These are phyloP conservation scores for Dichetophora obliterata DNA, from an alignment of 2,888 invertebrate species.

Conservation along the genomic window DNA sequence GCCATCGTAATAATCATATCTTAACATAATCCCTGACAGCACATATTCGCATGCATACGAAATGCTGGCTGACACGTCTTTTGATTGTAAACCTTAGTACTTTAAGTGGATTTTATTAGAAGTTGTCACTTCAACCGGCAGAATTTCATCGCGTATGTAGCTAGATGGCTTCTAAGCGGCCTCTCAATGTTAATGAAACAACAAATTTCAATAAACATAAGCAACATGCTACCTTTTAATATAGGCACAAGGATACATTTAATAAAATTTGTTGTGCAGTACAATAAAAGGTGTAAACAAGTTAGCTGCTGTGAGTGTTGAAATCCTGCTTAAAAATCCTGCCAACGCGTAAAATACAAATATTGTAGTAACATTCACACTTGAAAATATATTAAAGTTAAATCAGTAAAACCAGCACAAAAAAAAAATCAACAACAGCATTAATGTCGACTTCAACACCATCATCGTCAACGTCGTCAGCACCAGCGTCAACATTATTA, in stretches of 20 bases:
- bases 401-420: neutral
- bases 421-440: neutral
- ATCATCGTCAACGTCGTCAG: neutral
- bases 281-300: neutral
- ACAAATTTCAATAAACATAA: constrained; percentile 4
- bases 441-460: neutral
- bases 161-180: neutral
- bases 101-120: neutral
- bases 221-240: neutral
- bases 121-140: neutral
- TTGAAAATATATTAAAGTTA: neutral
- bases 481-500: neutral
- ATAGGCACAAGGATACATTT: neutral
- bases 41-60: too few relatives aligned
- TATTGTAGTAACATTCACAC: neutral
- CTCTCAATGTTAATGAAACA: constrained; percentile 1
- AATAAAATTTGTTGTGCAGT: neutral
- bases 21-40: too few relatives aligned
- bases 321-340: neutral
- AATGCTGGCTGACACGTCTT: too few relatives aligned
- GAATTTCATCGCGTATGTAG: neutral
- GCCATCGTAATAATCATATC: too few relatives aligned
- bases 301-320: neutral
- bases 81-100: too few relatives aligned
- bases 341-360: neutral